Percentiles rank a stretch among this genome's conserved stretches.
Evolutionary conservation across 2,113 vertebrate genomes (phyloP).

Genomic region (Alouatta palliata): DNA sequence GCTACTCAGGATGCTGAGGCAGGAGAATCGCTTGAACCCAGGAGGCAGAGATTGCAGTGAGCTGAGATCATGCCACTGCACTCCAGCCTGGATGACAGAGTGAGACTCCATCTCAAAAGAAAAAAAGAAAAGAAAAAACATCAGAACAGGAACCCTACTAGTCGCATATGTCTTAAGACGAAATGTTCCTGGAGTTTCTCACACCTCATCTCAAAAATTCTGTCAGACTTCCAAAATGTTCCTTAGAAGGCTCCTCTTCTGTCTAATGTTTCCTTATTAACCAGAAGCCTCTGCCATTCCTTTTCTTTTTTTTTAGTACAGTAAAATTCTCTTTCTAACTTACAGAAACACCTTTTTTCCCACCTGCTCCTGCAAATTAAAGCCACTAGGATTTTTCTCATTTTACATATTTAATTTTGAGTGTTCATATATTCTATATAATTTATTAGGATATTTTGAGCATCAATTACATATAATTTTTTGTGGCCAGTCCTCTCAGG

Average conservation of each 20-base stretch:
- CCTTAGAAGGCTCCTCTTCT: background rate
- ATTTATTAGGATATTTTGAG: background rate
- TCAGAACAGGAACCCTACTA: background rate
- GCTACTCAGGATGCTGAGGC: too few species aligned
- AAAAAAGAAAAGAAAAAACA: background rate
- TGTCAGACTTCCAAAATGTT: background rate
- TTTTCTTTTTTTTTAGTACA: background rate
- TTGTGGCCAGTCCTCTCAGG: background rate
- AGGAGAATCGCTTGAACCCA: too few species aligned
- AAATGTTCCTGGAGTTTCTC: background rate
- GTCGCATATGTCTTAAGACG: background rate
- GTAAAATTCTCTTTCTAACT: background rate
- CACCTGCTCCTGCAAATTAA: background rate
- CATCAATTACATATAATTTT: background rate
- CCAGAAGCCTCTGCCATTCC: background rate
- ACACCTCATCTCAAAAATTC: background rate
- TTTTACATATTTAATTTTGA: slow-evolving; percentile 33
- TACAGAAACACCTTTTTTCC: background rate
- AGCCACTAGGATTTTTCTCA: background rate
- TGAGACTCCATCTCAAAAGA: too few species aligned
- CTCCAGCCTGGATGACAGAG: too few species aligned
- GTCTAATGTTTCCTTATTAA: background rate
- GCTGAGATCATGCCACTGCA: too few species aligned
- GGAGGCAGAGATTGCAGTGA: too few species aligned
- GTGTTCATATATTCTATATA: background rate